A percentile compares a stretch with the other conserved stretches of the same genome.
Evolutionary conservation across 2,888 invertebrate species (phyloP).

Genomic region (Sialis fuliginosa): DNA sequence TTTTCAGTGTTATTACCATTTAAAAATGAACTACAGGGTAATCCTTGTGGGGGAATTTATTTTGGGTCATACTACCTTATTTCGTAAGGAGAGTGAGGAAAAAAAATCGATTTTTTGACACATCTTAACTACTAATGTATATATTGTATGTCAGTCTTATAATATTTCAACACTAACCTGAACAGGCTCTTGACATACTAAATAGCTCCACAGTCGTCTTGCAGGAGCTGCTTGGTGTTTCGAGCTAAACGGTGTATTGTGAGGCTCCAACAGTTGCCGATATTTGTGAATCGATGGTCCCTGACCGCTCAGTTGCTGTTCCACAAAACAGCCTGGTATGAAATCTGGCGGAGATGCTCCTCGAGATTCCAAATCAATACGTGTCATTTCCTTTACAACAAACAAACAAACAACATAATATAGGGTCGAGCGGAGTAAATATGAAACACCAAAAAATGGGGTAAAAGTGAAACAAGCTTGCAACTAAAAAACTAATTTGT

Average conservation of each 20-base stretch:
- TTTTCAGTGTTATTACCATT: too few relatives aligned
- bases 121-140: too few relatives aligned
- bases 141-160: too few relatives aligned
- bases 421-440: too few relatives aligned
- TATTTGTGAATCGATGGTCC: constrained; percentile 89
- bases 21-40: too few relatives aligned
- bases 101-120: too few relatives aligned
- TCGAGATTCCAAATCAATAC: constrained; percentile 59
- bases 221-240: constrained; percentile 55
- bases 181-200: constrained; percentile 82
- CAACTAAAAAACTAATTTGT: too few relatives aligned
- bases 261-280: constrained; percentile 74
- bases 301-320: constrained; percentile 51
- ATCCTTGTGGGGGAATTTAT: too few relatives aligned
- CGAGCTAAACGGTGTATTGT: constrained; percentile 85
- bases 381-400: constrained; percentile 18
- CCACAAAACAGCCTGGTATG: constrained; percentile 80
- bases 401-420: not conserved
- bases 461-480: too few relatives aligned
- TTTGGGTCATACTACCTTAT: too few relatives aligned
- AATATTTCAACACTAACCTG: constrained; percentile 31
- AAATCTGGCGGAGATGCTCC: constrained; percentile 69
- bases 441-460: too few relatives aligned
- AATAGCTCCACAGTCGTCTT: constrained; percentile 77
- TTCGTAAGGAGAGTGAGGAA: too few relatives aligned